These are phyloP conservation scores for Pithecia hirsuta DNA, from an alignment of 2,797 vertebrate species.

Conservation along the genomic window DNA sequence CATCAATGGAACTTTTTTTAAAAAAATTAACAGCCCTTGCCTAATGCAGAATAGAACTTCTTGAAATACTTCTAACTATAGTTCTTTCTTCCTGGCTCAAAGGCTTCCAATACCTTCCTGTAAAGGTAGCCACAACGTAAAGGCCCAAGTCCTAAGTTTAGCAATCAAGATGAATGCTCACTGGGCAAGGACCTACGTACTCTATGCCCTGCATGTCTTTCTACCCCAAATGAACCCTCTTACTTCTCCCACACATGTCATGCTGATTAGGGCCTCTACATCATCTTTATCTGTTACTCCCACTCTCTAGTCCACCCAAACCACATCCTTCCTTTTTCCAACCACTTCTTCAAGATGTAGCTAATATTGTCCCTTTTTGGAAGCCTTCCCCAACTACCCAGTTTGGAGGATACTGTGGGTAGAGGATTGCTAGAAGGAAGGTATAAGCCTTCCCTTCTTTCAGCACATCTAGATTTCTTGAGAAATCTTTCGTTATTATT, in stretches of 20 bases:
- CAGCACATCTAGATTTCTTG: background rate
- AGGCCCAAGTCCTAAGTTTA: background rate
- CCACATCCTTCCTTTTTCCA: constrained; percentile 53
- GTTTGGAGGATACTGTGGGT: too few species aligned
- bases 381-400: constrained; percentile 26
- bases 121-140: background rate
- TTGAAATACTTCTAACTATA: background rate
- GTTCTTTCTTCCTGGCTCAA: background rate
- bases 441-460: background rate
- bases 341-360: constrained; percentile 18
- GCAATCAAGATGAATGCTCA: background rate
- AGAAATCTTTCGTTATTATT: constrained; percentile 33
- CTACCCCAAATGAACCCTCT: background rate
- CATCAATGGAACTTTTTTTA: background rate
- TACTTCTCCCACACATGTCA: background rate
- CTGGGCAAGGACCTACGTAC: background rate
- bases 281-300: background rate
- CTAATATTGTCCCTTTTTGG: background rate
- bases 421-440: too few species aligned
- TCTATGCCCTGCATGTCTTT: background rate
- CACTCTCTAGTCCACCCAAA: background rate
- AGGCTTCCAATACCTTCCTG: background rate
- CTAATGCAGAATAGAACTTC: background rate
- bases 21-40: background rate
- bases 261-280: background rate